These are phyloP conservation scores for Herminia tarsipennalis DNA, from an alignment of 2,888 invertebrate species.

Conservation along the genomic window DNA sequence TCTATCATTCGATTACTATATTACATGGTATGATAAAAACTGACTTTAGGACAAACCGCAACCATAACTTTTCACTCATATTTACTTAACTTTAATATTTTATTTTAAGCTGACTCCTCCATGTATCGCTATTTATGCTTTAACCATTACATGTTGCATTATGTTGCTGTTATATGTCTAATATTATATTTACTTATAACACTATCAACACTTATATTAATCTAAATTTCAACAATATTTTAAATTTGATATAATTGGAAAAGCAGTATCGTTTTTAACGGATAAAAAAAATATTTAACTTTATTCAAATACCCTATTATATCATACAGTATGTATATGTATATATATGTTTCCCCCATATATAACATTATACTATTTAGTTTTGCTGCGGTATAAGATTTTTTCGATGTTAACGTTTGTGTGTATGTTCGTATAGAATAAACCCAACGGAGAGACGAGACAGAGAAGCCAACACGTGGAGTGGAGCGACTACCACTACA, in stretches of 20 bases:
- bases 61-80: constrained; percentile 19
- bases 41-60: constrained; percentile 15
- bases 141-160: constrained; percentile 25
- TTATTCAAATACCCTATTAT: no score
- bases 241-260: no score
- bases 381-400: neutral
- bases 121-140: constrained; percentile 31
- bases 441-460: constrained; percentile 65
- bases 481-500: constrained; percentile 55
- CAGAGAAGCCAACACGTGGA: constrained; percentile 70
- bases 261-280: no score
- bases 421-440: constrained; percentile 49
- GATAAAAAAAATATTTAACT: no score
- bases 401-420: constrained; percentile 13
- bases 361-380: neutral
- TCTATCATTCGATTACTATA: no score
- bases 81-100: constrained; percentile 28
- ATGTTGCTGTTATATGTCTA: constrained; percentile 18
- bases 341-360: constrained; percentile 5
- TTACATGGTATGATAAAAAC: neutral
- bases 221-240: neutral
- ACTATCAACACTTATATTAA: neutral
- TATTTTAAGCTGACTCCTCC: constrained; percentile 22
- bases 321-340: no score
- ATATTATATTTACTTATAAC: neutral